phyloP scores from a whole-genome alignment of 2,888 invertebrate genomes.

The Hesperia comma region DNA sequence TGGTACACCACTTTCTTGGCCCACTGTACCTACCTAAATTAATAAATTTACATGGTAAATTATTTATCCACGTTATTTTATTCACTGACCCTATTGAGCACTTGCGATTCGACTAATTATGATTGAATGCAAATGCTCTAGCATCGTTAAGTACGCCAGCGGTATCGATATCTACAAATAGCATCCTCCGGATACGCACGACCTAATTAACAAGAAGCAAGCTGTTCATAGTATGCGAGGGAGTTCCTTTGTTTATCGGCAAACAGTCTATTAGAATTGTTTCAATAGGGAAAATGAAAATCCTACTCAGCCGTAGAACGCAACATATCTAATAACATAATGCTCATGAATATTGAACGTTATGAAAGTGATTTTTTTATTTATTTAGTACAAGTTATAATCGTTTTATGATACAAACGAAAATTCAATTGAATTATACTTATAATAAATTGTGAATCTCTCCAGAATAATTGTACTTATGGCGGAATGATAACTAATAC shows the following conservation, averaged over 20 bases:
- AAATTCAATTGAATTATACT: too few relatives aligned
- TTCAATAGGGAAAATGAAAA: background rate
- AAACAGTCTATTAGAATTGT: background rate
- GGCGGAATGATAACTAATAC: too few relatives aligned
- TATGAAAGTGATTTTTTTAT: too few relatives aligned
- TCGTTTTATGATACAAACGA: too few relatives aligned
- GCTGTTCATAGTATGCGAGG: constrained; percentile 8
- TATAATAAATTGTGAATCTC: too few relatives aligned
- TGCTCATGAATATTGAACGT: too few relatives aligned
- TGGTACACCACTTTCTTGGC: too few relatives aligned
- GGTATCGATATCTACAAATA: constrained; percentile 59
- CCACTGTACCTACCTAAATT: too few relatives aligned
- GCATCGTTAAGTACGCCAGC: constrained; percentile 61
- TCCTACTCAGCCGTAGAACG: too few relatives aligned
- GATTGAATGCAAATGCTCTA: constrained; percentile 26
- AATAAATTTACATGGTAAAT: background rate
- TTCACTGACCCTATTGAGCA: constrained; percentile 4
- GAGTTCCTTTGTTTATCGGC: constrained; percentile 2
- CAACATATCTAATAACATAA: too few relatives aligned
- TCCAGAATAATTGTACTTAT: too few relatives aligned
- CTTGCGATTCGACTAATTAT: constrained; percentile 2
- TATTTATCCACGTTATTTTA: constrained; percentile 7
- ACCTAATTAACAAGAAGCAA: constrained; percentile 59
- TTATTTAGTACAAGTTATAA: too few relatives aligned
- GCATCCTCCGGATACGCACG: constrained; percentile 72